Conservation (phyloP, 2,888 invertebrate species). For the Labia minor region DNA sequence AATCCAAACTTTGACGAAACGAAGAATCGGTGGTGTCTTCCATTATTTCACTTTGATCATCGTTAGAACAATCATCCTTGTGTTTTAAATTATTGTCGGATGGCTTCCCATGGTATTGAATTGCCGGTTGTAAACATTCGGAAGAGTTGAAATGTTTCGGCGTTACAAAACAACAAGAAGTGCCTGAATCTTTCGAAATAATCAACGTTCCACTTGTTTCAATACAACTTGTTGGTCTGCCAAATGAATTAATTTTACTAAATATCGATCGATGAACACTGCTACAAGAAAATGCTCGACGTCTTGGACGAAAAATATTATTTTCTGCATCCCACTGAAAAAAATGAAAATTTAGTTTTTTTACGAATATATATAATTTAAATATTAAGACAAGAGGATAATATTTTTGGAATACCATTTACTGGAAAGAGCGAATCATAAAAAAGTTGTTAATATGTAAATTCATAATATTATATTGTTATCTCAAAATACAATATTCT, state of each 20-base stretch:
- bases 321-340: not conserved
- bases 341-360: too few species aligned
- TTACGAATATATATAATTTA: too few species aligned
- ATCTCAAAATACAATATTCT: too few species aligned
- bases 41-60: not conserved
- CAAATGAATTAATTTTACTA: not conserved
- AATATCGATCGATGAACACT: not conserved
- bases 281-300: not conserved
- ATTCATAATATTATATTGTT: too few species aligned
- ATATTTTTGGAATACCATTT: too few species aligned
- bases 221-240: not conserved
- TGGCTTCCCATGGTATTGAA: not conserved
- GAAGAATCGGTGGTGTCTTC: not conserved
- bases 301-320: not conserved
- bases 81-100: not conserved
- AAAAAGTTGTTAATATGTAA: too few species aligned
- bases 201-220: not conserved
- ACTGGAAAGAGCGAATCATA: too few species aligned
- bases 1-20: not conserved
- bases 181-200: not conserved
- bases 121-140: not conserved
- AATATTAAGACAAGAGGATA: too few species aligned
- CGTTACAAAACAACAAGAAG: not conserved
- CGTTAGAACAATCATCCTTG: not conserved
- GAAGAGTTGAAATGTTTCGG: not conserved